Evolutionary conservation across 1,140 invertebrate species (phyloP).

Genomic region (Apolygus lucorum): DNA sequence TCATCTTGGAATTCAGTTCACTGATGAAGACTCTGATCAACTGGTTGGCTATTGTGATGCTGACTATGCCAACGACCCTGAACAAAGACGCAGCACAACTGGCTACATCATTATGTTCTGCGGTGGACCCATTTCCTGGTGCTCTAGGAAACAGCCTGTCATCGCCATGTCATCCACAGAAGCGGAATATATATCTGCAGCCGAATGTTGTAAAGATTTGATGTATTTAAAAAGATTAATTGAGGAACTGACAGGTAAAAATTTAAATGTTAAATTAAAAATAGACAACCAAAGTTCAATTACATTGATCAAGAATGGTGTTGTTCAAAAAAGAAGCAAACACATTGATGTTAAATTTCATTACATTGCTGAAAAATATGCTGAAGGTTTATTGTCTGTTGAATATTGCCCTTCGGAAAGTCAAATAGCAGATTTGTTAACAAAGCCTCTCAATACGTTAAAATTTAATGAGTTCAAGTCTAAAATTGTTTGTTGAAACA

Average conservation of each 20-base stretch:
- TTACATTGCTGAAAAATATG: constrained; percentile 26
- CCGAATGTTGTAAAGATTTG: constrained; percentile 27
- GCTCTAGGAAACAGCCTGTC: constrained; percentile 25
- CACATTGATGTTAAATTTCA: constrained; percentile 31
- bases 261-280: constrained; percentile 19
- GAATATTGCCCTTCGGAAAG: constrained; percentile 24
- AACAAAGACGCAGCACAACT: constrained; percentile 19
- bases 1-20: constrained; percentile 12
- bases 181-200: constrained; percentile 25
- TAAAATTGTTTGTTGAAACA: constrained; percentile 10
- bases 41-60: constrained; percentile 25
- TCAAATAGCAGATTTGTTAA: constrained; percentile 27
- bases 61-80: constrained; percentile 22
- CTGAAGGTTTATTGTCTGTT: constrained; percentile 20
- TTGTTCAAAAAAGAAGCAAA: constrained; percentile 24
- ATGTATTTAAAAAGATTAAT: constrained; percentile 23
- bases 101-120: constrained; percentile 26
- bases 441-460: constrained; percentile 25
- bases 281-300: constrained; percentile 33
- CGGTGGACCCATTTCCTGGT: constrained; percentile 27
- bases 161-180: constrained; percentile 22
- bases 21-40: background rate
- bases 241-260: constrained; percentile 21
- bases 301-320: constrained; percentile 22
- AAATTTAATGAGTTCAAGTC: constrained; percentile 18